Percentiles rank a stretch among this genome's conserved stretches.
Conservation (phyloP, 2,888 invertebrate genomes). For the Dicyrtoma fusca region DNA sequence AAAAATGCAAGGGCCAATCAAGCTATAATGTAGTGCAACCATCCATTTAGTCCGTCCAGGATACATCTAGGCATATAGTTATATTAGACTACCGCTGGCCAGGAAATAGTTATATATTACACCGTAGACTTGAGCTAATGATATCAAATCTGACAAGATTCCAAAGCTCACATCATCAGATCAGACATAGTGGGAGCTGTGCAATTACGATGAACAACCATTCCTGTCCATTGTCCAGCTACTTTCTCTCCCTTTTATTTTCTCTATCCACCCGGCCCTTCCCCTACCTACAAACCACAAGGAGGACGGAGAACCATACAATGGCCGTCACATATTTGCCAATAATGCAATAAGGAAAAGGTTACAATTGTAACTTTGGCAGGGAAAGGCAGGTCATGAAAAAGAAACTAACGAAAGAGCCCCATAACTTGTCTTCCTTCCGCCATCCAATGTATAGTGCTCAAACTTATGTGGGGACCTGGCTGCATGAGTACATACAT, state of each 20-base stretch:
- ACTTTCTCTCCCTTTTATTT: conserved; percentile 8
- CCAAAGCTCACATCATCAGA: conserved; percentile 12
- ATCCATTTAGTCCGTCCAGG: too few relatives aligned
- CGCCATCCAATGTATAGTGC: neutral
- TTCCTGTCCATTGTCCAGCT: conserved; percentile 8
- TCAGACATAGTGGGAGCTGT: conserved; percentile 20
- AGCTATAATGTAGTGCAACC: neutral
- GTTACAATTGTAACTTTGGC: neutral
- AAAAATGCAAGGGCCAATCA: neutral
- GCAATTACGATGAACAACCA: conserved; percentile 26
- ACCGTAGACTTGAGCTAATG: conserved; percentile 17
- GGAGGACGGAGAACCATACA: neutral
- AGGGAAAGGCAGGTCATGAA: neutral
- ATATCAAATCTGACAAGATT: conserved; percentile 18
- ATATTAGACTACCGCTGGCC: neutral
- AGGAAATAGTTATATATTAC: neutral
- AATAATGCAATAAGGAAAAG: conserved; percentile 15
- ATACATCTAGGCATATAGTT: too few relatives aligned
- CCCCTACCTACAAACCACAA: neutral
- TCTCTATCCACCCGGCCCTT: neutral
- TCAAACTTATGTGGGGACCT: neutral
- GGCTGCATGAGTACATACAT: too few relatives aligned
- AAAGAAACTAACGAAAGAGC: conserved; percentile 2
- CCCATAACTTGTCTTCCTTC: conserved; percentile 4
- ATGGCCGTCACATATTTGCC: neutral